Evolutionary conservation across 2,888 invertebrate genomes (phyloP).

Genomic region (Priapulus caudatus): DNA sequence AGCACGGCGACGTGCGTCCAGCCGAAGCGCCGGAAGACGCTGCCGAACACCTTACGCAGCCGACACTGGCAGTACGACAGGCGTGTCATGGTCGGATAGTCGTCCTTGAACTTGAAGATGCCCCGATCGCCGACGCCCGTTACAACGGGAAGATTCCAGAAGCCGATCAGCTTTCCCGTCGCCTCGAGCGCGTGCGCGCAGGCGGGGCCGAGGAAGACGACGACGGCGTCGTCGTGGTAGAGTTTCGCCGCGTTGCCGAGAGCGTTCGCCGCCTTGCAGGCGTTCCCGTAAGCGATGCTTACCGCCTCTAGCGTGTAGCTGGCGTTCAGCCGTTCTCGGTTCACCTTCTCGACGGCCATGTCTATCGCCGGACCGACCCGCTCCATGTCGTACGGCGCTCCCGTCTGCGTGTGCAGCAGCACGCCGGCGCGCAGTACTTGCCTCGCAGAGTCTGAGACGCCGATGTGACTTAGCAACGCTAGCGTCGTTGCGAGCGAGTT

Average conservation of each 20-base stretch:
- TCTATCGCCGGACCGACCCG: conserved; percentile 24
- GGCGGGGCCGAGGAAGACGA: conserved; percentile 11
- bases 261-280: conserved; percentile 20
- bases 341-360: conserved; percentile 23
- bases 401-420: conserved; percentile 16
- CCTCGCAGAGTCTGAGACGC: no score
- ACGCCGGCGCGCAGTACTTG: conserved; percentile 22
- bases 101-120: background rate
- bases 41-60: conserved; percentile 1
- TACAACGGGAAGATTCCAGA: background rate
- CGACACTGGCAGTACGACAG: background rate
- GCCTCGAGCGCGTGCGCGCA: conserved; percentile 13
- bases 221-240: conserved; percentile 5
- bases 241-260: conserved; percentile 20
- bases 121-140: background rate
- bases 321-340: conserved; percentile 20
- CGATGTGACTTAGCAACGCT: no score
- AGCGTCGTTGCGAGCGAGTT: no score
- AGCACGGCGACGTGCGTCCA: background rate
- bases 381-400: conserved; percentile 23
- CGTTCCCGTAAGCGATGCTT: conserved; percentile 19
- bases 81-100: background rate
- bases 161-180: background rate
- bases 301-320: conserved; percentile 19
- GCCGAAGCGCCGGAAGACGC: conserved; percentile 1